These are phyloP conservation scores for Chrysomela aeneicollis DNA, from an alignment of 2,888 invertebrate genomes.

Conservation along the genomic window DNA sequence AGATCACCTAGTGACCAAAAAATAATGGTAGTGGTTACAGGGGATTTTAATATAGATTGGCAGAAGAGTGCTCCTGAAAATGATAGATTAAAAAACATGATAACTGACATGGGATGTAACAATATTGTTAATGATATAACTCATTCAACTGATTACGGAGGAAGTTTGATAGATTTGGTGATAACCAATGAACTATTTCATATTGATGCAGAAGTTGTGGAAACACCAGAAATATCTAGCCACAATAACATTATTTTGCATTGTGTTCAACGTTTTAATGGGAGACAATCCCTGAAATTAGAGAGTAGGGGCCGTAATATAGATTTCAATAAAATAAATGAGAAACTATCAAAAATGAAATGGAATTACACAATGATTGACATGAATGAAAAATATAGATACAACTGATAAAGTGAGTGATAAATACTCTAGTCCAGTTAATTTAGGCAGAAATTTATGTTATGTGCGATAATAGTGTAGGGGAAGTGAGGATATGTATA, in stretches of 20 bases:
- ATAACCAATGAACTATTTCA: not conserved
- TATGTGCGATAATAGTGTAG: conserved; percentile 7
- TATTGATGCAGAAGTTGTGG: not conserved
- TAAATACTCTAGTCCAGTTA: too few species aligned
- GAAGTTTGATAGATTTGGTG: not conserved
- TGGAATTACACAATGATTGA: not conserved
- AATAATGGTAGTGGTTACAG: conserved; percentile 8
- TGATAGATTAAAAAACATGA: conserved; percentile 2
- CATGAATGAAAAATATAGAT: too few species aligned
- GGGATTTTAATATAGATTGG: conserved; percentile 12
- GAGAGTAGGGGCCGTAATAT: not conserved
- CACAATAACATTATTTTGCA: not conserved
- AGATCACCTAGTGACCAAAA: conserved; percentile 12
- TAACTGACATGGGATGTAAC: conserved; percentile 6
- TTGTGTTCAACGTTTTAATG: not conserved
- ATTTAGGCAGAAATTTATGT: not conserved
- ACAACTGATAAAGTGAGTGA: too few species aligned
- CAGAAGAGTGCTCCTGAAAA: not conserved
- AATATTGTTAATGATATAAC: not conserved
- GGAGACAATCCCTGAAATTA: not conserved
- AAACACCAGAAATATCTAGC: not conserved
- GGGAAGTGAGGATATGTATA: conserved; percentile 6
- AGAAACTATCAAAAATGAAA: not conserved
- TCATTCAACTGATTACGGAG: not conserved
- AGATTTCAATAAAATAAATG: not conserved